Conservation (phyloP, 2,888 invertebrate genomes). For the Chalcis sispes region DNA sequence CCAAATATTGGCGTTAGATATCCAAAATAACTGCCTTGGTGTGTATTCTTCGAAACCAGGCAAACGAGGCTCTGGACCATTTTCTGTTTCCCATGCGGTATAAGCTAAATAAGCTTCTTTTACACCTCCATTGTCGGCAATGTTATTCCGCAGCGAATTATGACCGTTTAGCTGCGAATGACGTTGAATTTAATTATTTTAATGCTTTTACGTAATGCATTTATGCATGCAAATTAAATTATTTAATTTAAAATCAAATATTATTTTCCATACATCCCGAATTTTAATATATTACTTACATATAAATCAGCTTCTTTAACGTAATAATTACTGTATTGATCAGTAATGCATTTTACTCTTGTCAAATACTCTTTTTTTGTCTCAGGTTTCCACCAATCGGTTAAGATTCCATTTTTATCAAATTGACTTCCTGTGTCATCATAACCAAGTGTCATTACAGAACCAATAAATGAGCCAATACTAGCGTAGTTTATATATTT, state of each 20-base stretch:
- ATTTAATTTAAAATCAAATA: no score
- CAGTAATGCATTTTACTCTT: constrained; percentile 91
- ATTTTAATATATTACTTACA: constrained; percentile 77
- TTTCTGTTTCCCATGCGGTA: background rate
- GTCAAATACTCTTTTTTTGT: constrained; percentile 89
- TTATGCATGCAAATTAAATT: no score
- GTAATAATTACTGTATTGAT: constrained; percentile 93
- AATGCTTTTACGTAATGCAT: no score
- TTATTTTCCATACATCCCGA: no score
- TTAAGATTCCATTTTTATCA: constrained; percentile 91
- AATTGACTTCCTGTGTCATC: constrained; percentile 92
- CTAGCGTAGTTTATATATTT: constrained; percentile 94
- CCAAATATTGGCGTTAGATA: background rate
- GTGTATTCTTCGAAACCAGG: background rate
- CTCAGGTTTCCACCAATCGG: constrained; percentile 92
- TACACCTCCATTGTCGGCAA: constrained; percentile 79
- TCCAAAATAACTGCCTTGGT: background rate
- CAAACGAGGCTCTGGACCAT: background rate
- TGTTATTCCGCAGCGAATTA: constrained; percentile 86
- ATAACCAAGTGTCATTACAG: constrained; percentile 93
- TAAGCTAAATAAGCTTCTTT: background rate
- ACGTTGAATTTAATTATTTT: no score
- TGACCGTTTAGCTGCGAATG: constrained; percentile 82
- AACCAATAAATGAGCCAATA: constrained; percentile 93
- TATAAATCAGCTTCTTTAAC: constrained; percentile 85